Evolutionary conservation across 2,888 invertebrate genomes (phyloP), one percentile per base, ranked within the genome.

Genomic region (Orthosia gracilis): DNA sequence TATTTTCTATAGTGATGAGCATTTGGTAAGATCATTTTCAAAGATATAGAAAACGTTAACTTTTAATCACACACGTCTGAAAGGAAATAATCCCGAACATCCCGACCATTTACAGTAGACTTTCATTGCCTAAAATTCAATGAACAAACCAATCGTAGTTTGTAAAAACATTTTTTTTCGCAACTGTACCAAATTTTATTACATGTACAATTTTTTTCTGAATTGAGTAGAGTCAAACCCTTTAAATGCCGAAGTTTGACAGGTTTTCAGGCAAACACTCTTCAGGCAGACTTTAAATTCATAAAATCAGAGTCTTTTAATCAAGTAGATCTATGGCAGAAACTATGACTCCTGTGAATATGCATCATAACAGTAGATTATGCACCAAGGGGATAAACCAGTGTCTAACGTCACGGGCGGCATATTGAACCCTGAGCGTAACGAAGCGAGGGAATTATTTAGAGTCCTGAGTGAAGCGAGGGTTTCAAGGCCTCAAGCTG

Each of bases 1-100:
- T 69, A 94, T 98, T 69, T 98, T 98, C 66, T 98, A 97, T 68
- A 97, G 97, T 77, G 98, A 98, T 91, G 98, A 98, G 88, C 98
- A 98, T 95, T 97, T 98, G 97, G 98, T 98, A 93, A 88, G 89
- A 74, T 52, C 0, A 31, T 61, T 18, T 23, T 21, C n/a, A 52
- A 23, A 15, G 0, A 18, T 68, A 31, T 11, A 26, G 18, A 21
- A 5, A 21, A 47, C 4, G 9, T 40, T 9, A 3, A 40, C 18
- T 55, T 26, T 18, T 57, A 3, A 26, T 17, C 45, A 21, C 45
- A 40, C 9, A 18, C 15, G 21, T 47, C 0, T 21, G n/a, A 72
- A 76, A 26, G 23, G 1, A 50, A 62, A 62, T 26, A 50, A 49
- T 23, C 31, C 17, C 15, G 7, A 18, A 15, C 40, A 21, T 55